Percentiles rank a stretch among this genome's conserved stretches.
Evolutionary conservation across 2,797 vertebrate genomes (phyloP).

Genomic region (Picus viridis): DNA sequence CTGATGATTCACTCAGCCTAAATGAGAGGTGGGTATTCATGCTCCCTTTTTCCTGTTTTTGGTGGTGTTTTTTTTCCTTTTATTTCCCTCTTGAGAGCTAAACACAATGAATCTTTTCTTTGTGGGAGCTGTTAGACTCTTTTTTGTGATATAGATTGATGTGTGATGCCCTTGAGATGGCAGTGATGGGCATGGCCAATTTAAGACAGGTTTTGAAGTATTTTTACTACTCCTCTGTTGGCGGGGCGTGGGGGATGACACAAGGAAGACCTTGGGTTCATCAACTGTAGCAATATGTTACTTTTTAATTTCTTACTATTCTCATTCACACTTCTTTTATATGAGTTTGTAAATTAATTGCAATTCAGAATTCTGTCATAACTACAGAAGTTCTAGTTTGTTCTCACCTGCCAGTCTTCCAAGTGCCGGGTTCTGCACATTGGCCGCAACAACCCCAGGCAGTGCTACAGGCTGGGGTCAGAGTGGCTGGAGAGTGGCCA

Average conservation of each 20-base stretch:
- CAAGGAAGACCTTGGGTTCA: neutral
- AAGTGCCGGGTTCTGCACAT: no score
- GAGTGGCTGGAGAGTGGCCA: no score
- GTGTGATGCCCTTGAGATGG: neutral
- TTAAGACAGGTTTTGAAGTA: neutral
- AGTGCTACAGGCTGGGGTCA: no score
- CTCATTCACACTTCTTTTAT: neutral
- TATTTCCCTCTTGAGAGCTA: neutral
- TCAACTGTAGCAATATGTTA: neutral
- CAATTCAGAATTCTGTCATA: neutral
- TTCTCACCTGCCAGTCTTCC: neutral
- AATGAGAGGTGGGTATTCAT: neutral
- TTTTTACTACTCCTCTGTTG: neutral
- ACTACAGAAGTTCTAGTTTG: neutral
- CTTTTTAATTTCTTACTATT: neutral
- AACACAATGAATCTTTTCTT: neutral
- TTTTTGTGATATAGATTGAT: neutral
- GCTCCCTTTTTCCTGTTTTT: neutral
- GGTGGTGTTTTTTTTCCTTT: fast-evolving
- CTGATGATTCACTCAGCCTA: neutral
- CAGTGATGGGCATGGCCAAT: neutral
- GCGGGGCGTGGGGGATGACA: neutral
- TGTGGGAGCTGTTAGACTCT: neutral
- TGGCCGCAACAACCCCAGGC: no score
- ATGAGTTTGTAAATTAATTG: neutral